These are phyloP conservation scores for Diorhabda carinulata DNA, from an alignment of 1,140 invertebrate species.

Conservation along the genomic window DNA sequence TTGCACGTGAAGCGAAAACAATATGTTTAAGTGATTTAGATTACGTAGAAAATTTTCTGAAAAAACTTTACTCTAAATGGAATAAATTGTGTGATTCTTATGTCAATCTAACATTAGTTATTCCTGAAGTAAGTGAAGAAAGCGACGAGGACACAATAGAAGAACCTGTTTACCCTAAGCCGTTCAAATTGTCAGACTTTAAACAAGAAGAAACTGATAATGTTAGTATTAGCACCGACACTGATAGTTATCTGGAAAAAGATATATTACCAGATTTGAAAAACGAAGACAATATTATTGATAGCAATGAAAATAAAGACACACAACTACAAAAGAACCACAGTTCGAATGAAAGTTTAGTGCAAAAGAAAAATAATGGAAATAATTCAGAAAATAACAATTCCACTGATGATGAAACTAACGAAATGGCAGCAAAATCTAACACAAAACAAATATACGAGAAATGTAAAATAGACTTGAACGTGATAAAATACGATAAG, in stretches of 20 bases:
- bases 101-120: conserved; percentile 41
- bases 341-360: conserved; percentile 24
- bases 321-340: conserved; percentile 6
- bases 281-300: conserved; percentile 32
- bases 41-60: conserved; percentile 50
- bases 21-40: conserved; percentile 53
- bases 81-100: conserved; percentile 43
- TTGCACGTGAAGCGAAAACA: conserved; percentile 56
- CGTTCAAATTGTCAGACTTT: conserved; percentile 37
- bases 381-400: conserved; percentile 19
- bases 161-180: conserved; percentile 11
- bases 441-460: conserved; percentile 42
- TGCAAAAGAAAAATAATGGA: conserved; percentile 19
- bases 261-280: conserved; percentile 38
- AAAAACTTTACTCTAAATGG: conserved; percentile 44
- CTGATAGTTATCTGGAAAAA: conserved; percentile 45
- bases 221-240: conserved; percentile 41
- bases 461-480: conserved; percentile 48
- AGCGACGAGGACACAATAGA: conserved; percentile 35
- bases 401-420: conserved; percentile 45
- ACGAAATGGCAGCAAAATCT: conserved; percentile 46
- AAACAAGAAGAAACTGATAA: conserved; percentile 39
- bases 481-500: conserved; percentile 49
- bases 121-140: conserved; percentile 36
- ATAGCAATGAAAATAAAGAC: conserved; percentile 13